A percentile compares a stretch with the other conserved stretches of the same genome.
Conservation (phyloP, 2,113 vertebrate genomes). For the Perca schrenkii region DNA sequence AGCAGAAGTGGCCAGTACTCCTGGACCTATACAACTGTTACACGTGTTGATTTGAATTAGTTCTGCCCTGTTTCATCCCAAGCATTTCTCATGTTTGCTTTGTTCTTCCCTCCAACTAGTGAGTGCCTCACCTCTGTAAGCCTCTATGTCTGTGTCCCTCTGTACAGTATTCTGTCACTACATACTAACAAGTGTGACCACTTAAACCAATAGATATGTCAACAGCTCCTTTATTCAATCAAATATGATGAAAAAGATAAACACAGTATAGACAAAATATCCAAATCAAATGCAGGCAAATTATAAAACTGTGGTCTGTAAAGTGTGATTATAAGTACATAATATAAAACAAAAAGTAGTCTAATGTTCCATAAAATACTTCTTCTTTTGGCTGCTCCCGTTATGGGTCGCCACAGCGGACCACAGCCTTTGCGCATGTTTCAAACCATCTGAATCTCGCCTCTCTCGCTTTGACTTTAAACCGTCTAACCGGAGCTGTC, state of each 20-base stretch:
- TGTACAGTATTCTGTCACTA: not conserved
- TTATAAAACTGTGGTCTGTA: not conserved
- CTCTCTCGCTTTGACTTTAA: too few relatives aligned
- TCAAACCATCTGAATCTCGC: too few relatives aligned
- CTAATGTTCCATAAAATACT: not conserved
- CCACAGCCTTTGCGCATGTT: too few relatives aligned
- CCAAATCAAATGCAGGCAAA: not conserved
- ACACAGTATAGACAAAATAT: not conserved
- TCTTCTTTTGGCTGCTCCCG: not conserved
- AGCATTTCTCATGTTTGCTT: constrained; percentile 53
- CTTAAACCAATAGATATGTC: not conserved
- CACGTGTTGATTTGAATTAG: constrained; percentile 39
- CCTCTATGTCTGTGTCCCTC: not conserved
- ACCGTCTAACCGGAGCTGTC: too few relatives aligned
- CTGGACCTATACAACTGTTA: constrained; percentile 19
- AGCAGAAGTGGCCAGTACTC: not conserved
- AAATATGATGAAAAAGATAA: constrained; percentile 11
- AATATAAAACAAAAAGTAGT: not conserved
- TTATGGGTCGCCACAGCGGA: too few relatives aligned
- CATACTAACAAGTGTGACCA: not conserved
- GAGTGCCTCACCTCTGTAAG: not conserved
- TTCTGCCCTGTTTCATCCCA: constrained; percentile 56
- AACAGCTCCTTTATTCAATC: constrained; percentile 41
- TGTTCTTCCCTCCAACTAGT: constrained; percentile 22
- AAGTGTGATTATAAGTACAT: not conserved